Evolutionary conservation across 2,113 vertebrate species (phyloP).

Genomic region (Todiramphus chloris): DNA sequence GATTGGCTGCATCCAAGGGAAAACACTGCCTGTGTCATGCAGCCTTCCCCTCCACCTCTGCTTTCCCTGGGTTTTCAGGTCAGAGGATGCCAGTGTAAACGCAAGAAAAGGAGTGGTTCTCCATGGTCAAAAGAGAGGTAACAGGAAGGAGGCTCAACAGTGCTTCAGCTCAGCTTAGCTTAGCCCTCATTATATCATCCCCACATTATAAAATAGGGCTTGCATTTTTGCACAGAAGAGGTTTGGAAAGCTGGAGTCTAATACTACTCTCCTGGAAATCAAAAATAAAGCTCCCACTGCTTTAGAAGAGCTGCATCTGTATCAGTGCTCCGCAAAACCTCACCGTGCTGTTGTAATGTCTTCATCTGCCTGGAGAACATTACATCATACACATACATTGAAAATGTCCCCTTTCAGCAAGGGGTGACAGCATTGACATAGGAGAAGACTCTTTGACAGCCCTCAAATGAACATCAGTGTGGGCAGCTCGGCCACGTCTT

Average conservation of each 20-base stretch:
- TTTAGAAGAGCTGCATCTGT: not conserved
- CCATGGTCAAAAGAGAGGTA: not conserved
- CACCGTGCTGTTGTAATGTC: not conserved
- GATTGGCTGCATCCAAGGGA: not conserved
- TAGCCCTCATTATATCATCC: not conserved
- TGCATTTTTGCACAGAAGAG: not conserved
- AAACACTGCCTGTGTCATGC: not conserved
- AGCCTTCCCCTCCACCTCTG: not conserved
- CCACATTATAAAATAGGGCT: not conserved
- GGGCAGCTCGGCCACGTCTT: not conserved
- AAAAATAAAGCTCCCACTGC: not conserved
- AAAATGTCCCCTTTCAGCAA: not conserved
- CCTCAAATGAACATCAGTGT: rapidly evolving
- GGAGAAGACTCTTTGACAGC: not conserved
- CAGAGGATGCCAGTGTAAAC: not conserved
- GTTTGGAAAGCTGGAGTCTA: not conserved
- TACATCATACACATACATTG: rapidly evolving
- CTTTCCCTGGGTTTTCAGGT: not conserved
- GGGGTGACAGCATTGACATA: not conserved
- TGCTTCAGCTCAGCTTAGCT: not conserved
- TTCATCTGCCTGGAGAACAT: not conserved
- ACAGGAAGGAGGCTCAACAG: not conserved
- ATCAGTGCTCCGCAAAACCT: not conserved
- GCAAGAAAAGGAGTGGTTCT: not conserved
- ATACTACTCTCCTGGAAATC: not conserved